Evolutionary conservation across 2,888 invertebrate species (phyloP).

Genomic region (Cybosia mesomella): DNA sequence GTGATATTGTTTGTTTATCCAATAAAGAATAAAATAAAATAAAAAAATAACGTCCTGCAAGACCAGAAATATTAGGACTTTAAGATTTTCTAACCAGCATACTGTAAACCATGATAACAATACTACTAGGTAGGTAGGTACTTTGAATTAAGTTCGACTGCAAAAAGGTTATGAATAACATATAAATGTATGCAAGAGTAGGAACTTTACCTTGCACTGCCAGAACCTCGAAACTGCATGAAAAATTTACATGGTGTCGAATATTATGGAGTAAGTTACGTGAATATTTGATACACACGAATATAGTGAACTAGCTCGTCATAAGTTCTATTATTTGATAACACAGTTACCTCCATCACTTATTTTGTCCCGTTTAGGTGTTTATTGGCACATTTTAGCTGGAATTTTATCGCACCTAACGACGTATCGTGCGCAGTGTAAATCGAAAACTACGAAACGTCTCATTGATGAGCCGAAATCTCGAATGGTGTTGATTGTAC

Average conservation of each 20-base stretch:
- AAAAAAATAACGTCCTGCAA: not conserved
- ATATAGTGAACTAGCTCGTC: not conserved
- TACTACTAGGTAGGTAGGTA: no score
- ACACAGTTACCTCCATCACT: not conserved
- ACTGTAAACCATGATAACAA: not conserved
- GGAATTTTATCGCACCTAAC: not conserved
- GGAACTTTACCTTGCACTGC: constrained; percentile 1
- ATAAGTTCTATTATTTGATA: not conserved
- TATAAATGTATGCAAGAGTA: not conserved
- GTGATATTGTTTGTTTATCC: no score
- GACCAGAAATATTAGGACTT: not conserved
- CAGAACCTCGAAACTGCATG: not conserved
- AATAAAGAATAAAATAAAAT: no score
- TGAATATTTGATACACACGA: not conserved
- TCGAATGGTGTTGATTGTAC: constrained; percentile 37
- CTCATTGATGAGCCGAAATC: constrained; percentile 30
- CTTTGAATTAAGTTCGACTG: not conserved
- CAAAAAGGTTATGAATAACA: not conserved
- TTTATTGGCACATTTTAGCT: constrained; percentile 4
- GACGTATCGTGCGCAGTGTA: constrained; percentile 25
- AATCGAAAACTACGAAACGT: constrained; percentile 35
- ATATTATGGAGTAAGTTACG: not conserved
- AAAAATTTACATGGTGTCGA: not conserved
- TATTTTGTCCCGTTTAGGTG: not conserved
- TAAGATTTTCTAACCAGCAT: not conserved